Base-by-base conservation (phyloP, 2,888 invertebrate genomes). In the Drosophila lutescens region DNA sequence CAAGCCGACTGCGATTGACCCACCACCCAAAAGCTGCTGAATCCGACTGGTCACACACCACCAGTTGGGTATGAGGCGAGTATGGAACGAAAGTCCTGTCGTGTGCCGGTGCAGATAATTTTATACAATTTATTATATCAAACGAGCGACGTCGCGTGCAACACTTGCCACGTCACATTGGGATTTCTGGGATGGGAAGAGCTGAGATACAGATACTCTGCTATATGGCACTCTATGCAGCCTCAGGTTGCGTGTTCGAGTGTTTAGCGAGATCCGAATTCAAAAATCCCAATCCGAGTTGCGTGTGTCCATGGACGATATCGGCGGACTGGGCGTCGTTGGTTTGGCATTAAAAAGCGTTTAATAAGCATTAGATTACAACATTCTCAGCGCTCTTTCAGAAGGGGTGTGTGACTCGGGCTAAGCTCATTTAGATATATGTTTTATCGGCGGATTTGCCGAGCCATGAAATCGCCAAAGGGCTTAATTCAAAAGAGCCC, bases 291-390 rank as follows among this genome's bases (percentile, higher is more conserved):
- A 74, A 74, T 78, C 55, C 62, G 46, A 61, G n/a, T 76, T 67
- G 74, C 78, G 73, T 72, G 77, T 46, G 78, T 77, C 57, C 51
- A 32, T 20, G 51, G 17, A 23, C 23, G 38, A 51, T 60, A 59
- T 53, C 54, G 49, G 62, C 20, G 70, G 75, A 57, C 32, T 47
- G 61, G 38, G 46, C 23, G 40, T 62, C 63, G 53, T 43, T 68
- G 73, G 65, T 17, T 58, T 76, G 84, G 84, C 76, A 82, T 87
- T 85, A 78, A 87, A 85, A 85, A 83, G 80, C 85, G 75, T 85
- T 85, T 85, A 85, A 85, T 85, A 85, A 85, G 85, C 85, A 78
- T 87, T 87, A 87, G 83, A 83, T 85, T 82, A 85, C 82, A 78
- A 74, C 57, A 61, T 57, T 55, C 53, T 70, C 51, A 23, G 44